These are phyloP conservation scores for Nansenia antarctica DNA, from an alignment of 2,113 vertebrate species.

Conservation along the genomic window DNA sequence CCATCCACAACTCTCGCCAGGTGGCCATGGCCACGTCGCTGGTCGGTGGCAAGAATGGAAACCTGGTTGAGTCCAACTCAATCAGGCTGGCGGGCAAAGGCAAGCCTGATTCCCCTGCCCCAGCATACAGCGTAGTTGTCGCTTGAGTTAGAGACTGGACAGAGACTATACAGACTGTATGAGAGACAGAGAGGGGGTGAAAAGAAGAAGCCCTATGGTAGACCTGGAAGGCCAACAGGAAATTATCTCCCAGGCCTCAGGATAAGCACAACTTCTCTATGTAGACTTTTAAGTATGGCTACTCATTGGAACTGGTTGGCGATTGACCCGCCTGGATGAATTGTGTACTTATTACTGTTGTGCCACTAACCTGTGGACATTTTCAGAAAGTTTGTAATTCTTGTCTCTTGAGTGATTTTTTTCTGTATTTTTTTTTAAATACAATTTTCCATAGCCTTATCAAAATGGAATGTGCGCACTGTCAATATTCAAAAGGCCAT, in stretches of 20 bases:
- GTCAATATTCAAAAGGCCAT: no score
- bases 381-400: no score
- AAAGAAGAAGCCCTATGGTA: not conserved
- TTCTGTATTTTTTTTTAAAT: not conserved
- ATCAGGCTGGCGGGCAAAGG: conserved; percentile 23
- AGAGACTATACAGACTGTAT: not conserved
- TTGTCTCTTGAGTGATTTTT: not conserved
- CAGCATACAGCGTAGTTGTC: conserved; percentile 47
- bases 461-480: no score
- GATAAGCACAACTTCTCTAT: no score
- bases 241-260: conserved; percentile 1
- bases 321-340: not conserved
- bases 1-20: conserved; percentile 9
- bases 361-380: not conserved
- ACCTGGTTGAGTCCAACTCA: conserved; percentile 42
- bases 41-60: conserved; percentile 37
- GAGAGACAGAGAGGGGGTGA: not conserved
- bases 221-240: not conserved
- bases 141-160: conserved; percentile 11
- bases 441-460: no score
- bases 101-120: conserved; percentile 39
- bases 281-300: conserved; percentile 6
- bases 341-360: not conserved
- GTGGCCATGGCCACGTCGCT: conserved; percentile 34
- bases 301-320: conserved; percentile 1